These are phyloP conservation scores for Sebastes elongatus DNA, from an alignment of 2,797 vertebrate genomes.

Conservation along the genomic window DNA sequence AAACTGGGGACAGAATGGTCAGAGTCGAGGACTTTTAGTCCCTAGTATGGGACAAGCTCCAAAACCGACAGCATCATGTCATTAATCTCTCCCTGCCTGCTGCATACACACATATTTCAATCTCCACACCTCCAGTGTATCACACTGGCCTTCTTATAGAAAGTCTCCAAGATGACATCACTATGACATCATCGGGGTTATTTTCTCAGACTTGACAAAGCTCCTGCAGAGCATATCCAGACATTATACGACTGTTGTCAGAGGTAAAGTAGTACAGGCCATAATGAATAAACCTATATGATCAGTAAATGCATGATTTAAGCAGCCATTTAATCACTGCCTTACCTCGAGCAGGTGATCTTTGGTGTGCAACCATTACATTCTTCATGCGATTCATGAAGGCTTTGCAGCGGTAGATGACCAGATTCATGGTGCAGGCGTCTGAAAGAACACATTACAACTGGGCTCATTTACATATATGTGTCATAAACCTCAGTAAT, in stretches of 20 bases:
- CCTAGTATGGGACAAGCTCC: neutral
- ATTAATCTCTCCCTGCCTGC: no score
- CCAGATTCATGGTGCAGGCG: constrained; percentile 73
- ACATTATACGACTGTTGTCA: neutral
- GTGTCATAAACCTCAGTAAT: neutral
- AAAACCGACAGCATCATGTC: neutral
- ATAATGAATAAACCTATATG: neutral
- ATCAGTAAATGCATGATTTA: neutral
- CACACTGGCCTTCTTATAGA: neutral
- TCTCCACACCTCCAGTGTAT: no score
- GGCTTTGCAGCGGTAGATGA: constrained; percentile 80
- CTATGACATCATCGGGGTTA: neutral
- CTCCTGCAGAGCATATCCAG: neutral
- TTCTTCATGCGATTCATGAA: constrained; percentile 78
- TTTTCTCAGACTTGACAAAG: neutral
- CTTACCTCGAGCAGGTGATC: constrained; percentile 41
- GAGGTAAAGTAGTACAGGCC: no score
- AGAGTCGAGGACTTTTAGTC: neutral
- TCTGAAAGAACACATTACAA: constrained; percentile 51
- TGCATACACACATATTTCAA: neutral
- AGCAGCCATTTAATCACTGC: neutral
- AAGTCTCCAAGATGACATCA: neutral
- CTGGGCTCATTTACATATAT: neutral
- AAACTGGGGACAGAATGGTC: no score
- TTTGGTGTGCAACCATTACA: constrained; percentile 50